Evolutionary conservation across 1,140 invertebrate genomes (phyloP).

Genomic region (Samia ricini): DNA sequence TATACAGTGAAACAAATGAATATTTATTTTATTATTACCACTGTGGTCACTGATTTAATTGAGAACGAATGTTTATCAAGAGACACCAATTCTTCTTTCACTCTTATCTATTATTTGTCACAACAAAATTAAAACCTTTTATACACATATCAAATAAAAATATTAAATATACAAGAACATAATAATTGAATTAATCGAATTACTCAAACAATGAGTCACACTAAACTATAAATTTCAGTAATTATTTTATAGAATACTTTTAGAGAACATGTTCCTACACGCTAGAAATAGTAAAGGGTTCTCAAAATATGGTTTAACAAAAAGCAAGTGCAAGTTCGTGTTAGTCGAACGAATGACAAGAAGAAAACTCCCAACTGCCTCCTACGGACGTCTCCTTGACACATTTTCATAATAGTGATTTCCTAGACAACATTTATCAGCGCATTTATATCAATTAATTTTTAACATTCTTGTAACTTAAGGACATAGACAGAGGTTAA

Average conservation of each 20-base stretch:
- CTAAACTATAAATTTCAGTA: not conserved
- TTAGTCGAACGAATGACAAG: conserved; percentile 2
- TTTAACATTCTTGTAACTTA: conserved; percentile 5
- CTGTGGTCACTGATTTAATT: conserved; percentile 20
- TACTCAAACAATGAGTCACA: conserved; percentile 5
- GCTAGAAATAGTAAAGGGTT: not conserved
- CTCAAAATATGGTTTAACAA: not conserved
- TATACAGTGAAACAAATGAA: too few species aligned
- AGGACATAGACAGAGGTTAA: too few species aligned
- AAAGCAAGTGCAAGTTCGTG: conserved; percentile 1
- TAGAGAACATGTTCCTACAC: not conserved
- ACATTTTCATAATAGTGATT: conserved; percentile 47
- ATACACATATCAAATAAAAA: too few species aligned
- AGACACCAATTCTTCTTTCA: conserved; percentile 20
- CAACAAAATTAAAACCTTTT: not conserved
- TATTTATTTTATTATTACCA: conserved; percentile 2
- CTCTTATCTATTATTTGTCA: conserved; percentile 7
- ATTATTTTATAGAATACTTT: not conserved
- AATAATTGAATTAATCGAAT: too few species aligned
- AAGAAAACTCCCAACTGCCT: conserved; percentile 22
- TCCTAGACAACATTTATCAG: conserved; percentile 38
- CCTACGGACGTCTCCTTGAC: conserved; percentile 42
- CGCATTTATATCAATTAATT: conserved; percentile 33
- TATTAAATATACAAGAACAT: too few species aligned
- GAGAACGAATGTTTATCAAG: conserved; percentile 21